A percentile compares a stretch with the other conserved stretches of the same genome.
These are phyloP conservation scores for Falco concolor DNA, from an alignment of 2,797 vertebrate species.

Conservation along the genomic window DNA sequence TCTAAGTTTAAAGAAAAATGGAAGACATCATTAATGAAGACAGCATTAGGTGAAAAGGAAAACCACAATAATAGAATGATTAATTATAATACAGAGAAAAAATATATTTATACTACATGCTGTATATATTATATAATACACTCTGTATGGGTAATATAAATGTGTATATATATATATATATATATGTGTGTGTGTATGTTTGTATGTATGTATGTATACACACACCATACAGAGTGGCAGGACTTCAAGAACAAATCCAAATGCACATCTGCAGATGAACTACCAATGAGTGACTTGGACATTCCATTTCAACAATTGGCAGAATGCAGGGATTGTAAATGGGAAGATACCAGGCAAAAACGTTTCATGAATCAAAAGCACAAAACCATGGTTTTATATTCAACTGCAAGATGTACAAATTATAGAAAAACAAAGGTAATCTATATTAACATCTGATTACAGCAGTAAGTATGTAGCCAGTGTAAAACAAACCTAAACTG, in stretches of 20 bases:
- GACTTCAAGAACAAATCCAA: neutral
- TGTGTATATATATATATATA: neutral
- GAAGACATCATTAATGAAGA: neutral
- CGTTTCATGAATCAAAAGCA: neutral
- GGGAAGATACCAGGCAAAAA: neutral
- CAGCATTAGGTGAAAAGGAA: neutral
- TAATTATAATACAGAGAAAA: neutral
- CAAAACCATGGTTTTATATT: neutral
- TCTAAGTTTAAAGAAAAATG: neutral
- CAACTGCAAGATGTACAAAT: neutral
- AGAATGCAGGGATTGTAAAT: neutral
- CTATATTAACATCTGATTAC: neutral
- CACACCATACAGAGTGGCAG: neutral
- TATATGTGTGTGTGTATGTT: too few species aligned
- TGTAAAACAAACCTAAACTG: neutral
- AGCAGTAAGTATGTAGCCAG: neutral
- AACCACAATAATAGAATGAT: neutral
- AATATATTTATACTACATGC: neutral
- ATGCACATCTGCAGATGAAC: neutral
- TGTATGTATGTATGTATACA: too few species aligned
- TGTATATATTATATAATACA: neutral
- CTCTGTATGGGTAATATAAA: neutral
- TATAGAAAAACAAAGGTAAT: neutral
- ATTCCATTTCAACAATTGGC: neutral
- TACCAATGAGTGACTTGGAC: neutral